Base-by-base conservation (phyloP, 2,797 vertebrate species). In the Nannoperca obscura region DNA sequence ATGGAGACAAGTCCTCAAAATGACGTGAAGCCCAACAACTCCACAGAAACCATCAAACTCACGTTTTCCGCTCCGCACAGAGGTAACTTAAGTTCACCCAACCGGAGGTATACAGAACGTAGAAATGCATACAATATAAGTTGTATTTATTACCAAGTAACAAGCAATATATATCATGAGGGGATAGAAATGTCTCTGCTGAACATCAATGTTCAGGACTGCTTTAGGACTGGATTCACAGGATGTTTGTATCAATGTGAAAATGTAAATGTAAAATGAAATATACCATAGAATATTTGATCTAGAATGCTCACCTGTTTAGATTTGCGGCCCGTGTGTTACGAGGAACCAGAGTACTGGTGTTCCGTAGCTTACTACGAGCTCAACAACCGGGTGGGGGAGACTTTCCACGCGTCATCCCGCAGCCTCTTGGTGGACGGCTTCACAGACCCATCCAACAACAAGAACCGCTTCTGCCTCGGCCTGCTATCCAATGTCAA, bases 281-380 rank as follows among this genome's bases (percentile, higher is more conserved):
- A 55, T 38, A 15, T 22, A 36, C 8, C 19, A 3, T 2, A 47
- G 5, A 2, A 30, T 55, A n/a, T 46, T 71, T 62, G 2, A 64
- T 24, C 58, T 3, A 0, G 13, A 4, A 44, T 8, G 9, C 7
- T 7, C 46, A 34, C 14, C 8, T 71, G 12, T 72, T 30, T 86
- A 99, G 98, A 98, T 64, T 92, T 98, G 62, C 96, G 96, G 52
- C 98, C 98, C 0, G 98, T 99, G 54, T 99, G 98, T 80, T 99
- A 99, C 1, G 98, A 99, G 86, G 98, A 99, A 70, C 98, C 98
- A 0, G 96, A 97, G 88, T 96, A 98, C 32, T 99, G 98, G 98
- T 99, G 98, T 83, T 99, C 98, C 0, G 95, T 99, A 9, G 98
- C 97, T 5, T 99, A 99, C 93, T 99, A 99, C 42, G 98, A 99